Evolutionary conservation across 2,888 invertebrate species (phyloP).

Genomic region (Trissolcus japonicus): DNA sequence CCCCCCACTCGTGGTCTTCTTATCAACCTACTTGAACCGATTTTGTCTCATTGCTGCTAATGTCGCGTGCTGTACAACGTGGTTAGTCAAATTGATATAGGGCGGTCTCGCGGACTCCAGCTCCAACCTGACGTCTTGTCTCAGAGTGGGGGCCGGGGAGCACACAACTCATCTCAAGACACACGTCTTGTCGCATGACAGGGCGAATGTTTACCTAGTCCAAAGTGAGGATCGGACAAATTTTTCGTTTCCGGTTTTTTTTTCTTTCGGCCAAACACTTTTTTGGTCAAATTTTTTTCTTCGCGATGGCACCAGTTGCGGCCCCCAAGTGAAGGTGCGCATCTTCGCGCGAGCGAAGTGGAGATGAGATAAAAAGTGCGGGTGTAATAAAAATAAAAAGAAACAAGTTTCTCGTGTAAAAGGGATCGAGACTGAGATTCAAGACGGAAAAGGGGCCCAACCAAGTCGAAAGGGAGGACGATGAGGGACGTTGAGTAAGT

Average conservation of each 20-base stretch:
- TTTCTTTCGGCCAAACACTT: slow-evolving; percentile 18
- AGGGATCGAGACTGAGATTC: background rate
- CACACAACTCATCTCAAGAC: slow-evolving; percentile 52
- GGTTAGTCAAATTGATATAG: slow-evolving; percentile 52
- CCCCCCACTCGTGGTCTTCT: slow-evolving; percentile 46
- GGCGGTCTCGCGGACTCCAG: slow-evolving; percentile 48
- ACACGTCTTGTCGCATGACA: slow-evolving; percentile 61
- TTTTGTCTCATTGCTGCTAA: slow-evolving; percentile 52
- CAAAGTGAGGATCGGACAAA: slow-evolving; percentile 63
- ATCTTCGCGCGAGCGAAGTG: slow-evolving; percentile 1
- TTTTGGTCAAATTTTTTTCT: slow-evolving; percentile 7
- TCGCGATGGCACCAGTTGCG: slow-evolving; percentile 24
- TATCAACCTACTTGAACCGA: slow-evolving; percentile 54
- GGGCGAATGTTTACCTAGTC: slow-evolving; percentile 64
- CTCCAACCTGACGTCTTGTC: slow-evolving; percentile 40
- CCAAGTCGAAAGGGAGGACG: no score
- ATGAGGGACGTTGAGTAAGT: slow-evolving; percentile 36
- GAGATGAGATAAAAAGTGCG: slow-evolving; percentile 36
- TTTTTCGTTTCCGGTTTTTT: slow-evolving; percentile 68
- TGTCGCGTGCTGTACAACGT: slow-evolving; percentile 50
- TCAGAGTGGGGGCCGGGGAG: slow-evolving; percentile 57
- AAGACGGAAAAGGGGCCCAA: background rate
- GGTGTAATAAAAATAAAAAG: slow-evolving; percentile 11
- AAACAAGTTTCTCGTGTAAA: slow-evolving; percentile 5
- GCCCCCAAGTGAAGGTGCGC: slow-evolving; percentile 20